A percentile compares a stretch with the other conserved stretches of the same genome.
Conservation (phyloP, 2,113 vertebrate species). For the Sula dactylatra region DNA sequence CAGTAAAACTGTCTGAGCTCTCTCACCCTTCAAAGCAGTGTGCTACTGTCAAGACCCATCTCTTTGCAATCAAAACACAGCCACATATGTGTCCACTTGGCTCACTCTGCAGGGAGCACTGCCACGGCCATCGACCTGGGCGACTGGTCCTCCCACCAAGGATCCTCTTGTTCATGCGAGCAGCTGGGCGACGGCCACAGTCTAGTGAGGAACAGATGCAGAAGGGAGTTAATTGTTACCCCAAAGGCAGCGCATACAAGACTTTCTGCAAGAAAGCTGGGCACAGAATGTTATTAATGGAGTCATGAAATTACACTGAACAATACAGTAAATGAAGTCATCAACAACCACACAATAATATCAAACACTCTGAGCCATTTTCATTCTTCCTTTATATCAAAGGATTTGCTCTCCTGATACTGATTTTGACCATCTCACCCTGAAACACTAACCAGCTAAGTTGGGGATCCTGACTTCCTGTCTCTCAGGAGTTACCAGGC, state of each 20-base stretch:
- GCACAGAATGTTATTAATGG: rapidly evolving
- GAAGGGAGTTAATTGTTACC: neutral
- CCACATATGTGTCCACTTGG: slow-evolving; percentile 92
- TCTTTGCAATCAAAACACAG: slow-evolving; percentile 88
- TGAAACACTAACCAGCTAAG: neutral
- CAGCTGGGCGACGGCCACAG: slow-evolving; percentile 83
- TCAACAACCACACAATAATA: too few species aligned
- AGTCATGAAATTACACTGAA: rapidly evolving
- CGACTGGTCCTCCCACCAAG: slow-evolving; percentile 91
- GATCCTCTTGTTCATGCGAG: slow-evolving; percentile 89
- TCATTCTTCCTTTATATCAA: neutral
- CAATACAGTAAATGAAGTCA: neutral
- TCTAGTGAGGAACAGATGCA: slow-evolving; percentile 61
- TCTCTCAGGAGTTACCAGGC: neutral
- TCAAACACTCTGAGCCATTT: neutral
- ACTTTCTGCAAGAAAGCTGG: neutral
- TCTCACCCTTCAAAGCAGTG: slow-evolving; percentile 97
- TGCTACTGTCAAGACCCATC: slow-evolving; percentile 91
- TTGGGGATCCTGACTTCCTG: neutral
- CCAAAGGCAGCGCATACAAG: rapidly evolving
- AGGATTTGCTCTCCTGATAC: neutral
- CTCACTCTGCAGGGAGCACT: slow-evolving; percentile 94
- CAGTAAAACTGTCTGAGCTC: neutral
- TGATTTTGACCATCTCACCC: neutral
- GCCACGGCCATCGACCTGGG: slow-evolving; percentile 93